Percentiles rank a stretch among this genome's conserved stretches.
phyloP scores from a whole-genome alignment of 1,140 invertebrate species.

The Drosophila murphyi region DNA sequence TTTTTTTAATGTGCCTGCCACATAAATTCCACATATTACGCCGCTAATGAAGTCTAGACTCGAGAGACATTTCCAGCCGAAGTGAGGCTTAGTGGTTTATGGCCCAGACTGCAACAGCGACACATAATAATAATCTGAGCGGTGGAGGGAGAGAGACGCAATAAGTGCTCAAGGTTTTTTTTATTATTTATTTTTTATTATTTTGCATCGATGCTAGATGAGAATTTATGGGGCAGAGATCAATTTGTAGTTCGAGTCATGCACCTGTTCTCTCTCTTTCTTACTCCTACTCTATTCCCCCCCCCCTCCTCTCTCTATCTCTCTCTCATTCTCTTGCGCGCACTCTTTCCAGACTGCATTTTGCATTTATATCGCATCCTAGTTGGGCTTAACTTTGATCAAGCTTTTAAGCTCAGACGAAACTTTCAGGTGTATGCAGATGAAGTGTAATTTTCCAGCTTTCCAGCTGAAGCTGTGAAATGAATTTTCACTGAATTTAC shows the following conservation, averaged over 20 bases:
- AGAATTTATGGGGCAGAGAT: conserved; percentile 32
- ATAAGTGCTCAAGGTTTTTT: conserved; percentile 3
- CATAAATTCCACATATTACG: conserved; percentile 80
- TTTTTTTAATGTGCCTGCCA: conserved; percentile 72
- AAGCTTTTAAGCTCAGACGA: too few relatives aligned
- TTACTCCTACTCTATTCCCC: neutral
- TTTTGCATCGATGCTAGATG: conserved; percentile 15
- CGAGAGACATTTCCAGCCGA: conserved; percentile 13
- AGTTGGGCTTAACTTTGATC: too few relatives aligned
- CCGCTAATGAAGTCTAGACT: conserved; percentile 79
- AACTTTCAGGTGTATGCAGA: too few relatives aligned
- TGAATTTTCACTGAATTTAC: too few relatives aligned
- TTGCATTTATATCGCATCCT: too few relatives aligned
- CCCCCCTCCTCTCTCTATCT: too few relatives aligned
- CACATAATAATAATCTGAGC: neutral
- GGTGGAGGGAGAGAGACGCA: neutral
- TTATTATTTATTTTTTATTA: neutral
- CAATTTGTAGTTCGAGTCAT: conserved; percentile 20
- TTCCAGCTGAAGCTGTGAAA: too few relatives aligned
- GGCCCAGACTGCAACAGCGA: conserved; percentile 17
- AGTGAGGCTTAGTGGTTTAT: conserved; percentile 34
- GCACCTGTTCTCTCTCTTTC: neutral
- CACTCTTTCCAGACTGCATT: neutral
- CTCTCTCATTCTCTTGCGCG: too few relatives aligned
- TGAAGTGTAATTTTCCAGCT: too few relatives aligned